Base-by-base conservation (phyloP, 1,140 invertebrate genomes). In the Vanessa atalanta region DNA sequence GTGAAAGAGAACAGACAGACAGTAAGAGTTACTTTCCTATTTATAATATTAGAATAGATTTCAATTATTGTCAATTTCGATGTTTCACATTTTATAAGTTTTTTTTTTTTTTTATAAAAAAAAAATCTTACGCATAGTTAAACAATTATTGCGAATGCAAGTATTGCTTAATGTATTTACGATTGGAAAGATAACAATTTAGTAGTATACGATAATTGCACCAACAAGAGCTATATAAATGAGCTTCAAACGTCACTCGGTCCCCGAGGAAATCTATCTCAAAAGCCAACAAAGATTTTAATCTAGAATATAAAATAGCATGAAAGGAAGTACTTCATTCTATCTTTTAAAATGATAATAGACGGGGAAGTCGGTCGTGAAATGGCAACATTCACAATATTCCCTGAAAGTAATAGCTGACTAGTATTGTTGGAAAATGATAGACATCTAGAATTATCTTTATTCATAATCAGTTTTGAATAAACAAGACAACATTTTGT, bases 211-310 rank as follows among this genome's bases (percentile, higher is more conserved):
- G 37, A 43, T 43, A 43, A 43, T 43, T 43, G 37, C 9, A 43
- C 37, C 37, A 43, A 43, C 37, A 43, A 9, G 37, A 4, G 64
- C 47, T 65, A 23, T 14, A 50, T 37, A 31, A 50, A 66, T 7
- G 26, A 67, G 66, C 13, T 20, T 11, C 31, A 47, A 47, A 9
- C 51, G 15, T 14, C 31, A 26, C 66, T 50, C 23, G 43, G 4
- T 69, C 66, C 53, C 66, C 37, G 14, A 60, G 66, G 66, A 69
- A 69, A 69, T 69, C 50, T 67, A 53, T 57, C 57, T 61, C 20
- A 20, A 68, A 69, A 69, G 43, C 66, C 51, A 50, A 69, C 66
- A 69, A 69, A 69, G 66, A 60, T 60, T 57, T 69, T 69, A 69
- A 69, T 69, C 53, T 60, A 37, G 43, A 69, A 43, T 69, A 69